Evolutionary conservation across 2,888 invertebrate species (phyloP), one percentile per base, ranked within the genome.

Genomic region (Ditula angustiorana): DNA sequence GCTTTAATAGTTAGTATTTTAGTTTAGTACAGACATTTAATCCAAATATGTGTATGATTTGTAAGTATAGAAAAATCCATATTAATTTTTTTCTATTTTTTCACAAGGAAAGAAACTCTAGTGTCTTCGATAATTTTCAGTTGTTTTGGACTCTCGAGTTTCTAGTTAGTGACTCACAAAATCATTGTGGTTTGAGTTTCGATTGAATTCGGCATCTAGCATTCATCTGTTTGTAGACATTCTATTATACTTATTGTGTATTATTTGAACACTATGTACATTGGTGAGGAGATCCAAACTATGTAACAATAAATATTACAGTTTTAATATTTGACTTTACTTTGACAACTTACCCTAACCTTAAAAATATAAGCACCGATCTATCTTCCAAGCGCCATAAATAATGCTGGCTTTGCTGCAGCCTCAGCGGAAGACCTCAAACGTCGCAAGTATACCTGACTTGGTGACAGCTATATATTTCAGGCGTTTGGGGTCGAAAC

Each of bases 1-100:
- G 91, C 92, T 92, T 92, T 92, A 92, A 92, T 92, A 91, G 90
- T 79, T 88, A 85, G 83, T 88, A 87, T 75, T 75, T 72, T 87
- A 87, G 85, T 71, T 71, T 80, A 80, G 77, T 77, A 71, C 69
- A 73, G 81, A 82, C 79, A 81, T 82, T 81, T 81, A 86, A 83
- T 80, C 89, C 89, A 92, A 91, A 91, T 88, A 90, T 85, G 81
- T 87, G 78, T 87, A 86, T 81, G 62, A 70, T 67, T 73, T 74
- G n/a, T 41, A 83, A 79, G 78, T 82, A 82, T 78, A 78, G 71
- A 78, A 74, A 70, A 74, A 73, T 71, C 71, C 71, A 64, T 73
- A 71, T 75, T 74, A 73, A 72, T 69, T 76, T 72, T 79, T 78
- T 74, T 77, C 70, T 79, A 76, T 75, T 75, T 74, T 77, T 71